Evolutionary conservation across 1,140 invertebrate genomes (phyloP), one percentile per base, ranked within the genome.

Genomic region (Drosophila persimilis): DNA sequence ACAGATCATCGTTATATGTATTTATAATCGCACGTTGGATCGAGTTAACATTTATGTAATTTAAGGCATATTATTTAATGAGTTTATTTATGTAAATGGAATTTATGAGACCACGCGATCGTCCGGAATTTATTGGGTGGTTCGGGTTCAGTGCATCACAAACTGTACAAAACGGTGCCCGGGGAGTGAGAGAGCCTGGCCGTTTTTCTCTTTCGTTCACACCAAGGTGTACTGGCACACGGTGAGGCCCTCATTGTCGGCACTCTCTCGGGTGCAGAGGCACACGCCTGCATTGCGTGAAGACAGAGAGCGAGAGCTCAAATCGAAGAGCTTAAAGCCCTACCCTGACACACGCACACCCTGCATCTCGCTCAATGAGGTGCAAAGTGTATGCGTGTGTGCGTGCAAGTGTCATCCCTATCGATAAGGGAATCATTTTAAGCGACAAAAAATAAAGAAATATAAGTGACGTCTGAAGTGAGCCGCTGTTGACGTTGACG

Each of bases 21-120:
- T 24, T 8, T 39, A 29, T 39, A 56, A 58, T 31, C 55, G 60
- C 47, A 69, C 58, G 26, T 50, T 39, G 69, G 31, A 69, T 69
- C 62, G 35, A 56, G 46, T 44, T 61, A 76, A 57, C 51, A 52
- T 73, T 62, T 24, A 65, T 55, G 65, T 54, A 62, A 52, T 64
- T 46, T n/a, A 20, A 7, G 17, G 26, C 57, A 74, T 70, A 74
- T 77, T 60, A 57, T 63, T 48, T 46, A 71, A 80, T 80, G 77
- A 73, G 56, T 65, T 80, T 73, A 73, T 80, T 75, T 80, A 73
- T 66, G 73, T 69, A 66, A 77, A 65, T 62, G 47, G 50, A 77
- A 80, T 85, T 69, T 79, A 65, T 65, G 35, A 70, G 63, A 39
- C 8, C 62, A 52, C 54, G 56, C 72, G 29, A 60, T 73, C 43